Evolutionary conservation across 2,797 vertebrate species (phyloP).

Genomic region (Amniataba percoides): DNA sequence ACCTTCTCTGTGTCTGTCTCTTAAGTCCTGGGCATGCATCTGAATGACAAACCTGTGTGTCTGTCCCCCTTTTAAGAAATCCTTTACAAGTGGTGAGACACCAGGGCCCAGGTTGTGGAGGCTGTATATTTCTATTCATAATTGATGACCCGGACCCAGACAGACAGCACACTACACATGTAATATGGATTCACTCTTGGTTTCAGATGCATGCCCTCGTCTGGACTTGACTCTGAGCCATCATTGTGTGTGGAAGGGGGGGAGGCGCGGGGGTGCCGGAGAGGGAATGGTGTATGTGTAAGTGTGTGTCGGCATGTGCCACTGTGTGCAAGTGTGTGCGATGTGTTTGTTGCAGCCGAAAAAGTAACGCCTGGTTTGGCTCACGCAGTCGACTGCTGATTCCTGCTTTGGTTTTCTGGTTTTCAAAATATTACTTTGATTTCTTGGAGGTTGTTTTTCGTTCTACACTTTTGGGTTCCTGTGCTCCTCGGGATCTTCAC

Average conservation of each 20-base stretch:
- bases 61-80: constrained; percentile 89
- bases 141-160: constrained; percentile 93
- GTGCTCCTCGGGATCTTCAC: constrained; percentile 1
- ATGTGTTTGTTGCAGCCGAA: constrained; percentile 51
- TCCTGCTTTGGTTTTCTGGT: constrained; percentile 35
- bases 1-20: constrained; percentile 71
- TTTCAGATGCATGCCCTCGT: constrained; percentile 84
- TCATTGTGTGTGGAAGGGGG: constrained; percentile 73
- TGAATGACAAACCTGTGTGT: constrained; percentile 89
- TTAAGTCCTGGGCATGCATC: constrained; percentile 78
- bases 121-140: constrained; percentile 95
- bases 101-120: constrained; percentile 83
- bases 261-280: constrained; percentile 44
- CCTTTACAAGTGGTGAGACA: constrained; percentile 89
- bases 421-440: constrained; percentile 31
- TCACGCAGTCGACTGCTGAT: constrained; percentile 45
- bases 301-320: constrained; percentile 29
- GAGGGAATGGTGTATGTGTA: constrained; percentile 56
- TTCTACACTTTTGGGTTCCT: constrained; percentile 23
- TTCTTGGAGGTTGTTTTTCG: constrained; percentile 29
- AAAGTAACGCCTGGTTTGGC: constrained; percentile 43
- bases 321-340: constrained; percentile 23
- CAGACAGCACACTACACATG: constrained; percentile 91
- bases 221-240: constrained; percentile 82
- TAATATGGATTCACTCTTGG: constrained; percentile 91